Evolutionary conservation across 2,113 vertebrate species (phyloP).

Genomic region (Labrus mixtus): DNA sequence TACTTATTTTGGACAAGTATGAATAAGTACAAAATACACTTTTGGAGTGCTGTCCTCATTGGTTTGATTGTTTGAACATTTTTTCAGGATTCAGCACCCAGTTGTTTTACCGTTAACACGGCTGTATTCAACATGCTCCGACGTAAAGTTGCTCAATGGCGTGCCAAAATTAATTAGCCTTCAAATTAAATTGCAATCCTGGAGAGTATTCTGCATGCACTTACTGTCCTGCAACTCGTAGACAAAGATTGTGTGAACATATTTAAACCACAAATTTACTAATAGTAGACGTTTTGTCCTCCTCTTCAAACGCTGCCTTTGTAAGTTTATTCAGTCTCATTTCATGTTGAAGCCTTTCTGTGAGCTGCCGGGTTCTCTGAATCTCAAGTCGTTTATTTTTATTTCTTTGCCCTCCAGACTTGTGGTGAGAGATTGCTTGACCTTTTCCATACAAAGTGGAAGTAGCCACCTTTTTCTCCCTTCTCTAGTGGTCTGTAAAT

Average conservation of each 20-base stretch:
- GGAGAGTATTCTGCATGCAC: not conserved
- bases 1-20: no score
- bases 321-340: conserved; percentile 3
- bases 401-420: conserved; percentile 12
- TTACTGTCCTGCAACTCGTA: not conserved
- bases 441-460: conserved; percentile 36
- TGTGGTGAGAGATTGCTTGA: conserved; percentile 12
- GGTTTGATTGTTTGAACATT: no score
- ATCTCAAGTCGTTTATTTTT: conserved; percentile 1
- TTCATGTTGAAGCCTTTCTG: conserved; percentile 18
- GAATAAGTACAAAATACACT: no score
- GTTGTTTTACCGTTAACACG: no score
- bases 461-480: conserved; percentile 41
- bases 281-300: not conserved
- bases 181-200: conserved; percentile 2
- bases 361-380: conserved; percentile 27
- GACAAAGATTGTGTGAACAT: conserved; percentile 45
- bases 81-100: no score
- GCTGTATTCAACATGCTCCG: not conserved
- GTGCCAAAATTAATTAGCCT: not conserved
- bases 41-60: no score
- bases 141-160: not conserved
- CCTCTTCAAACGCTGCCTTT: not conserved
- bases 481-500: conserved; percentile 84
- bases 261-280: not conserved